Base-by-base conservation (phyloP, 2,888 invertebrate species). In the Dastarcus helophoroides region DNA sequence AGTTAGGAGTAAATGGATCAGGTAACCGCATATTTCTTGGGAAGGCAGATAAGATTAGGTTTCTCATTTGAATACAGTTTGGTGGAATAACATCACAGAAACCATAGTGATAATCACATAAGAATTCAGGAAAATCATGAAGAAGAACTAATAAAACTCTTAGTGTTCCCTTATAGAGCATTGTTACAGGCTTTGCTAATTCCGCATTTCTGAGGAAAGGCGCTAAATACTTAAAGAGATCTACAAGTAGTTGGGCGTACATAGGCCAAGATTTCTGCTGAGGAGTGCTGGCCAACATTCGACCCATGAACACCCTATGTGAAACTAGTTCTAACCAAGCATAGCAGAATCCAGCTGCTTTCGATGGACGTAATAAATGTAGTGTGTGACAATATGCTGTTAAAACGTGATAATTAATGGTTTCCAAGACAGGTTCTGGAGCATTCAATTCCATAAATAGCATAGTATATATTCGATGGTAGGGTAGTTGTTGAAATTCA, bases 31-130 rank as follows among this genome's bases (percentile, higher is more conserved):
- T 98, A 56, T 90, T 93, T 27, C 95, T 73, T 6, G 98, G 98
- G 59, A 95, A 98, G 2, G 98, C 98, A 3, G 95, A 94, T 38
- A 99, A 67, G 31, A 99, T 94, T 33, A 99, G 70, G 59, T 99
- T 99, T 29, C 98, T 73, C 90, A 99, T 91, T 62, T 89, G 97
- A 44, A 98, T 94, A 63, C 98, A 98, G 61, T 98, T 98, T 3
- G 97, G 91, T 26, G 98, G 97, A 48, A 99, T 97, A 37, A 91
- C 94, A 62, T 99, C 98, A 61, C 98, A 97, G 65, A 99, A 94
- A 24, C 90, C 89, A 60, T 97, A 97, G 61, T 98, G 95, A 62
- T 95, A 97, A 59, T 99, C 98, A 62, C 97, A 97, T 29, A 99
- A 71, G 61, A 99, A 94, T 64, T 99, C 98, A 0, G 98, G 98